Evolutionary conservation across 1,140 invertebrate genomes (phyloP).

Genomic region (Telenomus remus): DNA sequence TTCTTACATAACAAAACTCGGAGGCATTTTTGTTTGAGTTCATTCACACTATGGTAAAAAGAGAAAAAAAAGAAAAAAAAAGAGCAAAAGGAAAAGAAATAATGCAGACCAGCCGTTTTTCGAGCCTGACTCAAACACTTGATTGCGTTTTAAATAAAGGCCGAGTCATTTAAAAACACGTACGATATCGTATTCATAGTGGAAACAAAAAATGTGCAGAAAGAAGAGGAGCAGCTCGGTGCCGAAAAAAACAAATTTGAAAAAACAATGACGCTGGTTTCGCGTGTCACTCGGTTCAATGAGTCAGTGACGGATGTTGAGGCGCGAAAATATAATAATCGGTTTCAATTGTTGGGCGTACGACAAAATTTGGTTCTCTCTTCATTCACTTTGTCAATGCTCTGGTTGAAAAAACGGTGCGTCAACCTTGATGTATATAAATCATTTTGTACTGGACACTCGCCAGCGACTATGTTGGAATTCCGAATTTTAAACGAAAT

Average conservation of each 20-base stretch:
- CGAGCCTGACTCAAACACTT: neutral
- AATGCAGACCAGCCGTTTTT: neutral
- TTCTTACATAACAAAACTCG: conserved; percentile 16
- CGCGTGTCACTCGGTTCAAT: no score
- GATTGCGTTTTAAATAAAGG: conserved; percentile 4
- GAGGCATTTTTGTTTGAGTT: conserved; percentile 4
- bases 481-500: conserved; percentile 34
- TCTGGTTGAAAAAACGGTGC: conserved; percentile 43
- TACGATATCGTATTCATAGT: neutral
- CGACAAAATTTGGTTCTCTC: conserved; percentile 21
- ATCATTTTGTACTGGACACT: conserved; percentile 39
- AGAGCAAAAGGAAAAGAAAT: neutral
- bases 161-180: neutral
- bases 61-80: conserved; percentile 1
- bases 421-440: conserved; percentile 58
- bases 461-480: conserved; percentile 38
- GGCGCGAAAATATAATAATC: no score
- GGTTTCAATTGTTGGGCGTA: conserved; percentile 13
- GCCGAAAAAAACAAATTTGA: no score
- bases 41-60: conserved; percentile 24
- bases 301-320: no score
- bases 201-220: neutral
- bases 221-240: neutral
- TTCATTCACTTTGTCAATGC: conserved; percentile 32
- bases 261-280: no score